Evolutionary conservation across 1,140 invertebrate species (phyloP), one percentile per base, ranked within the genome.

Genomic region (Hylaeus anthracinus): DNA sequence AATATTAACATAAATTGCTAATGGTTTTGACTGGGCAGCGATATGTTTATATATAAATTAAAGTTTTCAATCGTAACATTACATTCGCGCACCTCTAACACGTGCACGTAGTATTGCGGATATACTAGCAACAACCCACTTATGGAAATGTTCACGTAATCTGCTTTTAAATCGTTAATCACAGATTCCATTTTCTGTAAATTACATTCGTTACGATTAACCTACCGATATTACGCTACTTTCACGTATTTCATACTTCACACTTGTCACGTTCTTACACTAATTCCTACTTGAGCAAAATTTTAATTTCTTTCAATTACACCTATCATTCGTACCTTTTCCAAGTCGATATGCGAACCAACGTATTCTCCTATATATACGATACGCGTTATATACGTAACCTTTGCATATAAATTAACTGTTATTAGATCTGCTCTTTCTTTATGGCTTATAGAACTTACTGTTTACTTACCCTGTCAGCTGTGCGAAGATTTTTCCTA

Each of bases 111-210:
- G 82, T 60, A 80, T 37, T 58, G 56, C 3, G 87, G 86, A 79
- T 91, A 90, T 2, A 90, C 43, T 1, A 91, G 61, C 5, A 91
- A 75, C 5, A 90, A 56, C 66, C 90, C 90, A 39, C 72, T 86
- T 3, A 90, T 58, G 3, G 14, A 12, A 26, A 70, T 51, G 4
- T 88, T 77, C 0, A 2, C 67, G 43, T 84, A 79, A 75, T 90
- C 83, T 26, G 15, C 48, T 26, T 79, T 78, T n/a, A 90, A 70
- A 37, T 72, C 37, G 0, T 71, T 39, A 10, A 90, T 79, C 53
- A 87, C 84, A 43, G 65, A 15, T 41, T 82, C 55, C 58, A 90
- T 83, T 82, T 55, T 78, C 88, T 89, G 26, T 1, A 70, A 81
- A 78, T 75, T 53, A 53, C 39, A 1, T 65, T 75, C 8, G 15